These are phyloP conservation scores for Drosophila nigromelanica DNA, from an alignment of 1,140 invertebrate genomes.

Conservation along the genomic window DNA sequence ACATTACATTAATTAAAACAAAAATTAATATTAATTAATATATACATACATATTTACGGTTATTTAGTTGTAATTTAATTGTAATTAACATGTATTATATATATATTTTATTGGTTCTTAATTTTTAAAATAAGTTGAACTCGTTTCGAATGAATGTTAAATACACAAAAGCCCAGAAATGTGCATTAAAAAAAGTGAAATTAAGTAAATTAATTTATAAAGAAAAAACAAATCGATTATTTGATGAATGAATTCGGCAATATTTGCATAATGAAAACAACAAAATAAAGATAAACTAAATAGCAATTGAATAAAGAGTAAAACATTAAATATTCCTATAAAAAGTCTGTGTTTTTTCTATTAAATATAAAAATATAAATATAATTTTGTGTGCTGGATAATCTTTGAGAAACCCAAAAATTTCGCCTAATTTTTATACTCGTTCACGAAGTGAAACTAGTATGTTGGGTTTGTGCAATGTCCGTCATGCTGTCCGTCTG, in stretches of 20 bases:
- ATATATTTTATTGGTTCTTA: constrained; percentile 55
- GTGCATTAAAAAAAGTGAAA: constrained; percentile 48
- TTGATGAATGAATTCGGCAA: constrained; percentile 64
- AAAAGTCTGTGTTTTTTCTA: too few relatives aligned
- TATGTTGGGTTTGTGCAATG: too few relatives aligned
- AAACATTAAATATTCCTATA: constrained; percentile 36
- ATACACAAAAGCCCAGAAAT: constrained; percentile 59
- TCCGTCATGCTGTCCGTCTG: too few relatives aligned
- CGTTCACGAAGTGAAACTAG: too few relatives aligned
- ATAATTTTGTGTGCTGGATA: too few relatives aligned
- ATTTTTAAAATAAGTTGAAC: constrained; percentile 52
- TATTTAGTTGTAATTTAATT: constrained; percentile 75
- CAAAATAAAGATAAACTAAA: constrained; percentile 42
- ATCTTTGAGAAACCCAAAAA: too few relatives aligned
- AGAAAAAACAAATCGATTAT: constrained; percentile 39
- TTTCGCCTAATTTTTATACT: too few relatives aligned
- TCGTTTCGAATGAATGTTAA: constrained; percentile 53
- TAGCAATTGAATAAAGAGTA: constrained; percentile 58
- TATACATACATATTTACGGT: constrained; percentile 52
- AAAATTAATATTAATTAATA: constrained; percentile 42
- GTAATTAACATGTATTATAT: constrained; percentile 70
- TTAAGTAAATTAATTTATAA: constrained; percentile 25
- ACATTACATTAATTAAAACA: constrained; percentile 33
- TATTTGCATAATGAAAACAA: constrained; percentile 65
- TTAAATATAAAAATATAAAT: too few relatives aligned